Evolutionary conservation across 2,888 invertebrate genomes (phyloP).

Genomic region (Melikaiella ostensackeni): DNA sequence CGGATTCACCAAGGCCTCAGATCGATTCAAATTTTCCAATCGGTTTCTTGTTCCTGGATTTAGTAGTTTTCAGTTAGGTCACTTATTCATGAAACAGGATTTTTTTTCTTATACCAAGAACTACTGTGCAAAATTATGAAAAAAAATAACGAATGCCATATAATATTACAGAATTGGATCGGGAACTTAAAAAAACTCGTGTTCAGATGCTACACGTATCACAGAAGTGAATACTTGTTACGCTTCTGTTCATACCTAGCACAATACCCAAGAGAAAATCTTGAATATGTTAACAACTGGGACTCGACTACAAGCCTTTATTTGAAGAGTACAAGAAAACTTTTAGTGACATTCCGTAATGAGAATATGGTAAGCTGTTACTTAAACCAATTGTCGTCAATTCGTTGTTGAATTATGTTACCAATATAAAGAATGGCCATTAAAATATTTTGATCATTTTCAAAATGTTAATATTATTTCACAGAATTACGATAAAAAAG

Average conservation of each 20-base stretch:
- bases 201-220: constrained; percentile 84
- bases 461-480: constrained; percentile 36
- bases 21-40: no score
- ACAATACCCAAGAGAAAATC: constrained; percentile 81
- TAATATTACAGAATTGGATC: constrained; percentile 79
- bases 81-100: no score
- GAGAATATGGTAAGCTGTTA: constrained; percentile 82
- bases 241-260: constrained; percentile 85
- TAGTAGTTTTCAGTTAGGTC: no score
- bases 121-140: no score
- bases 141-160: neutral
- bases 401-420: neutral
- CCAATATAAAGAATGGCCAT: neutral
- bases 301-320: constrained; percentile 86
- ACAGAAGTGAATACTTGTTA: constrained; percentile 84
- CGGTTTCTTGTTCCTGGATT: no score
- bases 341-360: constrained; percentile 87
- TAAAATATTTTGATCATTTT: neutral
- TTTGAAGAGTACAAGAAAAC: constrained; percentile 82
- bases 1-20: no score
- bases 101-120: no score
- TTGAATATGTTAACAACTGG: constrained; percentile 85
- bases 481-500: constrained; percentile 73
- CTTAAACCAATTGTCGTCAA: neutral
- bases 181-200: constrained; percentile 83